A percentile compares a stretch with the other conserved stretches of the same genome.
phyloP scores from a whole-genome alignment of 2,113 vertebrate genomes.

The Phaetusa simplex region DNA sequence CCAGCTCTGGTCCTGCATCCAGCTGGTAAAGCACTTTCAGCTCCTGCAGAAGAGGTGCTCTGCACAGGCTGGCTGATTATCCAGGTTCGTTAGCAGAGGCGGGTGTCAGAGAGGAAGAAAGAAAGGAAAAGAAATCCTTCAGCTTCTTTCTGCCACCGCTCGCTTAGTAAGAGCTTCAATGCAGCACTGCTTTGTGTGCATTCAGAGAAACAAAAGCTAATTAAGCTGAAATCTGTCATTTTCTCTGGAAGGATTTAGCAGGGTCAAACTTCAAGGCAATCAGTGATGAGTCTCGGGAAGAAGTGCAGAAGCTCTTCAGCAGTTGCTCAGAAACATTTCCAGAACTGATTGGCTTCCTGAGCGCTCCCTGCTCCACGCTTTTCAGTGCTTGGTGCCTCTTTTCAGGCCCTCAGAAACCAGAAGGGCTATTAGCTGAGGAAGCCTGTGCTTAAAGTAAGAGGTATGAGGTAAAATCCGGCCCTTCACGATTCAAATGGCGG shows the following conservation, averaged over 20 bases:
- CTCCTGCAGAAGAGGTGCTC: not conserved
- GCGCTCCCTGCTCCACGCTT: not conserved
- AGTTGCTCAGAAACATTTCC: conserved; percentile 3
- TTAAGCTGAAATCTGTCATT: conserved; percentile 66
- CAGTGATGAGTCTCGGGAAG: conserved; percentile 15
- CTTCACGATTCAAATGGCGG: not conserved
- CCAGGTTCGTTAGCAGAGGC: not conserved
- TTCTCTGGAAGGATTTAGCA: conserved; percentile 44
- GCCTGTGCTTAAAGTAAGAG: conserved; percentile 13
- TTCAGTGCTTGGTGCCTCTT: not conserved
- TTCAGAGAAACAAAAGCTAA: conserved; percentile 40
- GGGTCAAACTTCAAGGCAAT: conserved; percentile 54
- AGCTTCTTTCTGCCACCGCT: not conserved
- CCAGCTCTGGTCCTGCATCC: not conserved
- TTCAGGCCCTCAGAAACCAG: not conserved
- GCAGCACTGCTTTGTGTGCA: not conserved
- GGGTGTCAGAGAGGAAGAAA: not conserved
- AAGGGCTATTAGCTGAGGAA: conserved; percentile 35
- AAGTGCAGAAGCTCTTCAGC: not conserved
- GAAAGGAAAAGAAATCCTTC: not conserved
- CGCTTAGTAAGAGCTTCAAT: not conserved
- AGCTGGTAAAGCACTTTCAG: conserved; percentile 51
- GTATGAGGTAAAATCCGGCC: conserved; percentile 14
- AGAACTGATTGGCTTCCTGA: not conserved
- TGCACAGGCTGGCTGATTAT: not conserved